Percentiles rank a stretch among this genome's conserved stretches.
These are phyloP conservation scores for Craseonycteris thonglongyai DNA, from an alignment of 2,113 vertebrate species.

Conservation along the genomic window DNA sequence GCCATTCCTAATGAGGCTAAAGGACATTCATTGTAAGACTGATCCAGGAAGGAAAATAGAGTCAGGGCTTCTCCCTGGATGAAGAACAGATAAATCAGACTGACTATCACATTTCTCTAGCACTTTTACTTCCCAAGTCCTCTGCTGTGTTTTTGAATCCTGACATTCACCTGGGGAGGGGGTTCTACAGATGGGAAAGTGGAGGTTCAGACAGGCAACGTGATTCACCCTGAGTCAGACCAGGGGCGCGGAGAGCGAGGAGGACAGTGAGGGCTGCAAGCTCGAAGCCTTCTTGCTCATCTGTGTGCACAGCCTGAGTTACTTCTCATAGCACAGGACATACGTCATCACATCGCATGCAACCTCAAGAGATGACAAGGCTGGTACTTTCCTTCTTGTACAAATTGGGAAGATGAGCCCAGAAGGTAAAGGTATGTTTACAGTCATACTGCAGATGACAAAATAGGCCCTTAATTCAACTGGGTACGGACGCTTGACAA, in stretches of 20 bases:
- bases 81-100: neutral
- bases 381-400: neutral
- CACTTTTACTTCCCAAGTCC: neutral
- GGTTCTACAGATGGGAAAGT: neutral
- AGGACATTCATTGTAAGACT: neutral
- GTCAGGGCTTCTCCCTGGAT: neutral
- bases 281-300: neutral
- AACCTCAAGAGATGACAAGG: neutral
- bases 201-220: neutral
- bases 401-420: neutral
- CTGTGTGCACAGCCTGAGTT: neutral
- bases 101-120: neutral
- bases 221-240: slow-evolving; percentile 42
- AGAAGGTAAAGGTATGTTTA: neutral
- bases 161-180: neutral
- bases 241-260: neutral
- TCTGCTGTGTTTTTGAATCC: slow-evolving; percentile 1
- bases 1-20: neutral
- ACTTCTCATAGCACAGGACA: neutral
- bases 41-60: neutral
- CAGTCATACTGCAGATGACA: neutral
- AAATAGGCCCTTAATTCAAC: neutral
- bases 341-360: neutral
- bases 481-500: neutral
- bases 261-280: neutral